Evolutionary conservation across 2,113 vertebrate genomes (phyloP), one percentile per base, ranked within the genome.

Genomic region (Melanotaenia duboulayi): DNA sequence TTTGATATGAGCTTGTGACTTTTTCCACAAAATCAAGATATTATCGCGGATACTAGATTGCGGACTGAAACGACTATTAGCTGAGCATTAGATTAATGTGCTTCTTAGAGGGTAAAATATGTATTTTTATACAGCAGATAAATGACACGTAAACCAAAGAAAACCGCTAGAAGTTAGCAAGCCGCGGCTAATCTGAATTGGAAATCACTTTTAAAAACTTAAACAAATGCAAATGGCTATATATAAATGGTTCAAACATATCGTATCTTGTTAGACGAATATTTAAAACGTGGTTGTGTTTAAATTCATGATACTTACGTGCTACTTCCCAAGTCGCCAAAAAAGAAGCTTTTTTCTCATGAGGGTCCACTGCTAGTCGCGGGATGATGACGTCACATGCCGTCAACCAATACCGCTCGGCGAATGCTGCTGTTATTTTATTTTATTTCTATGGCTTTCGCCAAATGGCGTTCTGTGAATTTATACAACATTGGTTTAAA

Each of bases 81-180:
- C 32, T 35, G 32, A 35, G 8, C 32, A 35, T 9, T 35, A 35
- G 5, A 35, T 9, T 5, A 35, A 35, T 8, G 32, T 9, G 8
- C 1, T 35, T 35, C 32, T 7, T 6, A 35, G 8, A 35, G 32
- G 4, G 32, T 35, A 35, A 35, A 35, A 6, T 8, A 9, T 35
- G 32, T 28, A 28, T 35, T 35, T 35, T 35, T 35, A 35, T 3
- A 35, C 32, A 9, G 7, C 32, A 1, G 8, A 35, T 1, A 35
- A 35, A 35, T 35, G 4, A 9, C 32, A 35, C 4, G 8, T 35
- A 35, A 35, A 35, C 32, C 8, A 51, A 39, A 50, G 13, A 58
- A 16, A 49, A 11, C 16, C 42, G 62, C 56, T 59, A 51, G n/a
- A 32, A 51, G 37, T 63, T 78, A 79, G 66, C 69, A 68, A 17